Evolutionary conservation across 2,888 invertebrate genomes (phyloP).

Genomic region (Aquatica leii): DNA sequence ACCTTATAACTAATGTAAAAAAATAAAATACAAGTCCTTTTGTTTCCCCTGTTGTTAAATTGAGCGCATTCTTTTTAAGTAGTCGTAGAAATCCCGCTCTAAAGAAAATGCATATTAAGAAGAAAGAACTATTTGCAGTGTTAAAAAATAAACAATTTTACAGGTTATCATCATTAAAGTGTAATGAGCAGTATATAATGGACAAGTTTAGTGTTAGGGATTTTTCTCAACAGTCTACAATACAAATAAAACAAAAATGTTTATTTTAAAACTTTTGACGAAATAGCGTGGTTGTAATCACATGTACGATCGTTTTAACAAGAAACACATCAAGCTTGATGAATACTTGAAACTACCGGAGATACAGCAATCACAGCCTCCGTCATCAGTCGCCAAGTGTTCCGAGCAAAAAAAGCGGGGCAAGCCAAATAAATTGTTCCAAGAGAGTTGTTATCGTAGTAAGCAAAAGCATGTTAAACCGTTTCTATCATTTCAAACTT

Average conservation of each 20-base stretch:
- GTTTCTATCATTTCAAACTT: neutral
- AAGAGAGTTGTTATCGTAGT: neutral
- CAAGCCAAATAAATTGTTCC: slow-evolving; percentile 1
- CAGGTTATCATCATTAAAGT: too few relatives aligned
- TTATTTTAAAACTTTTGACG: neutral
- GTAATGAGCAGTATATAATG: too few relatives aligned
- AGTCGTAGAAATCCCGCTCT: neutral
- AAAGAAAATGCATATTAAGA: too few relatives aligned
- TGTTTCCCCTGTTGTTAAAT: neutral
- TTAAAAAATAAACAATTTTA: too few relatives aligned
- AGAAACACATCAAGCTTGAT: neutral
- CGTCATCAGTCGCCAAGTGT: neutral
- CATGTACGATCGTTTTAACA: too few relatives aligned
- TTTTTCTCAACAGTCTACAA: too few relatives aligned
- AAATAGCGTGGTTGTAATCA: neutral
- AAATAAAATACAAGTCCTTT: neutral
- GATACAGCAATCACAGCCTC: neutral
- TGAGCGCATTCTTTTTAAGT: too few relatives aligned
- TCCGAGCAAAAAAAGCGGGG: too few relatives aligned
- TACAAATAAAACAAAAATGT: neutral
- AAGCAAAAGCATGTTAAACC: neutral
- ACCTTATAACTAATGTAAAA: neutral
- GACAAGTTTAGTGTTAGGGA: neutral
- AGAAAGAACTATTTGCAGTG: too few relatives aligned
- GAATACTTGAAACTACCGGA: too few relatives aligned